Evolutionary conservation across 30 jellyfish, hydroid and myxozoan species (phyloP), one percentile per base, ranked within the genome.

Genomic region (Morbakka virulenta): DNA sequence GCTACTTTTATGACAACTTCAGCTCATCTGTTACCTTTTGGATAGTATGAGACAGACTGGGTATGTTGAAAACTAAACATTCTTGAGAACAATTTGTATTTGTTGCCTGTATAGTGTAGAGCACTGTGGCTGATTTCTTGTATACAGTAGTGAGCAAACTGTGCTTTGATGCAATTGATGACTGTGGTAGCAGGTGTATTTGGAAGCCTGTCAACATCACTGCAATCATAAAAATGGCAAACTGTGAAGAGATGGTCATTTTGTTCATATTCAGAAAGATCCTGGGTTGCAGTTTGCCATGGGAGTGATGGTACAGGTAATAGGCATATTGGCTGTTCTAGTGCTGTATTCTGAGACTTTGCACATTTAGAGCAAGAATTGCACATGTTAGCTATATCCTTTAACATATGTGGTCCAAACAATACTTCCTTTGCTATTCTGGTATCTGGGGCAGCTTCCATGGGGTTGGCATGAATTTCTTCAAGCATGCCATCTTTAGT

Each of bases 351-450:
- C 20, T 66, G 78, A 68, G 14, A 30, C 29, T n/a, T n/a, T 21
- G 78, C 78, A 66, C 78, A 66, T 22, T 41, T 68, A 4, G 66
- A 14, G 29, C 78, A 66, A 13, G 67, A 14, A 21, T 30, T 25
- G n/a, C n/a, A n/a, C n/a, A n/a, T n/a, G n/a, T n/a, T n/a, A n/a
- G n/a, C n/a, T n/a, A n/a, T n/a, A n/a, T n/a, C n/a, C n/a, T n/a
- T n/a, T n/a, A n/a, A n/a, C n/a, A n/a, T n/a, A n/a, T n/a, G n/a
- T n/a, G n/a, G n/a, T n/a, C n/a, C n/a, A n/a, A n/a, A n/a, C n/a
- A n/a, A n/a, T n/a, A n/a, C n/a, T n/a, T n/a, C n/a, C n/a, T n/a
- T n/a, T n/a, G n/a, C n/a, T n/a, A n/a, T n/a, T n/a, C n/a, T n/a
- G n/a, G n/a, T n/a, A n/a, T n/a, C n/a, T n/a, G n/a, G n/a, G n/a